phyloP scores from a whole-genome alignment of 2,113 vertebrate genomes.

The Acrocephalus arundinaceus region DNA sequence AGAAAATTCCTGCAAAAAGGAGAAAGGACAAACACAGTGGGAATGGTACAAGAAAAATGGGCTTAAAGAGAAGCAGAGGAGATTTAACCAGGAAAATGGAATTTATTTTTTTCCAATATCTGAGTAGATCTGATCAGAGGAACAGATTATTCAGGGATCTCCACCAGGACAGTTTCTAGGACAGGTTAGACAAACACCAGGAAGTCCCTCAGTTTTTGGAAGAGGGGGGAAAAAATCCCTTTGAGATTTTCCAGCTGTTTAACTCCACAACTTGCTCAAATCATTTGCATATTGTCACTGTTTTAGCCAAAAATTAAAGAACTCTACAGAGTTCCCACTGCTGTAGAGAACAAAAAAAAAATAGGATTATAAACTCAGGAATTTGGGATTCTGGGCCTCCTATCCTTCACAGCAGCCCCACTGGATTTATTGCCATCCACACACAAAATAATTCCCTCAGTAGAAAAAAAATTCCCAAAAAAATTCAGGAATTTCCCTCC shows the following conservation, averaged over 20 bases:
- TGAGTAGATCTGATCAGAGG: neutral
- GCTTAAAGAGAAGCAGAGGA: neutral
- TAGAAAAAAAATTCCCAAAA: neutral
- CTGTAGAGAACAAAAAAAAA: neutral
- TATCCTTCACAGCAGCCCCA: fast-evolving
- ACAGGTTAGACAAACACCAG: neutral
- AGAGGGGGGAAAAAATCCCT: fast-evolving
- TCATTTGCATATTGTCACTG: fast-evolving
- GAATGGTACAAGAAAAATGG: neutral
- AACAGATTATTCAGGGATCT: neutral
- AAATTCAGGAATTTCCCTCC: neutral
- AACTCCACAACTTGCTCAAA: neutral
- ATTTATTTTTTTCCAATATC: neutral
- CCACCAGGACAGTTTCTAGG: neutral
- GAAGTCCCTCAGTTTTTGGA: neutral
- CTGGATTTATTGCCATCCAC: neutral
- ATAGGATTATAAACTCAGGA: neutral
- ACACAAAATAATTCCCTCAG: fast-evolving
- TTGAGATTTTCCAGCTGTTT: neutral
- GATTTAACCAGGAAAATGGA: neutral
- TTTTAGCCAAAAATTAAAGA: neutral
- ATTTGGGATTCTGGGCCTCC: neutral
- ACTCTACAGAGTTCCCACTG: neutral
- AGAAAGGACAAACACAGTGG: neutral
- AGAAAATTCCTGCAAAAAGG: neutral